phyloP scores from a whole-genome alignment of 2,888 invertebrate species.

The Erpobdella octoculata region DNA sequence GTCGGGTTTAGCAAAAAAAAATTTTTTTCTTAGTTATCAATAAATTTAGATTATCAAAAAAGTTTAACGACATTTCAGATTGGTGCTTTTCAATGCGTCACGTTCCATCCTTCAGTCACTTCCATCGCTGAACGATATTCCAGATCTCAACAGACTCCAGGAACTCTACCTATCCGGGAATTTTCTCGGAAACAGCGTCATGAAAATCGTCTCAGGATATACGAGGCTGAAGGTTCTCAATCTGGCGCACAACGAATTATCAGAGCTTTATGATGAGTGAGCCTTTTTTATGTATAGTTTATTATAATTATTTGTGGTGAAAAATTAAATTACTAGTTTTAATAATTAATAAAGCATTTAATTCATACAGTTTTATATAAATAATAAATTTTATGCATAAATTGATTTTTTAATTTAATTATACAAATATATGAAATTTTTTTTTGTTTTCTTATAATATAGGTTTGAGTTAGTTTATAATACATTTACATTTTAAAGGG shows the following conservation, averaged over 20 bases:
- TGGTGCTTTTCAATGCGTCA: constrained; percentile 51
- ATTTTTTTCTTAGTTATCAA: too few species aligned
- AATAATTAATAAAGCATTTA: not conserved
- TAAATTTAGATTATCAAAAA: too few species aligned
- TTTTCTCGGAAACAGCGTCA: constrained; percentile 47
- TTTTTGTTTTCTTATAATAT: not conserved
- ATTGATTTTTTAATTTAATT: not conserved
- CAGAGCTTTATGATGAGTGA: constrained; percentile 52
- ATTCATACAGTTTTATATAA: not conserved
- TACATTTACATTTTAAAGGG: constrained; percentile 40
- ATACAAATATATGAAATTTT: not conserved
- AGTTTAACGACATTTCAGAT: too few species aligned
- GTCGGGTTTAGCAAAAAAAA: not conserved
- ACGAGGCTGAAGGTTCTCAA: constrained; percentile 51
- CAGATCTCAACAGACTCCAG: constrained; percentile 51
- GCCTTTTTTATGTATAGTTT: not conserved
- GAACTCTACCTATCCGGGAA: constrained; percentile 52
- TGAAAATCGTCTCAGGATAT: constrained; percentile 48
- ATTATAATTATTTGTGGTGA: not conserved
- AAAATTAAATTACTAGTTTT: not conserved
- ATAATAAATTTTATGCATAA: not conserved
- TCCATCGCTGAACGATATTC: constrained; percentile 47
- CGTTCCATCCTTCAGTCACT: constrained; percentile 46
- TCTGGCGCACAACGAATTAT: constrained; percentile 51
- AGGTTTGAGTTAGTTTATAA: not conserved